Evolutionary conservation across 2,888 invertebrate species (phyloP).

Genomic region (Eristalinus aeneus): DNA sequence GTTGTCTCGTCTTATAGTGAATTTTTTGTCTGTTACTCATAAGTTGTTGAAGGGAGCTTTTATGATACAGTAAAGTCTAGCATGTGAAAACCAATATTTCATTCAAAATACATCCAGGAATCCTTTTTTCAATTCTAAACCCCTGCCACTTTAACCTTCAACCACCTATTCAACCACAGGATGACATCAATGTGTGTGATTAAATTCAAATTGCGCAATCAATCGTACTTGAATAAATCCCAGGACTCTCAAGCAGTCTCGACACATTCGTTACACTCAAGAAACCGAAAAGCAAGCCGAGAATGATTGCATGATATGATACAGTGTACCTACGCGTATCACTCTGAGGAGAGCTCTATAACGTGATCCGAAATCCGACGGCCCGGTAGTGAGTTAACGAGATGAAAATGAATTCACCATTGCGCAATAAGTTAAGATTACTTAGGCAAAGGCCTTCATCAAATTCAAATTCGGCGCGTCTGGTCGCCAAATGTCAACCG

Average conservation of each 20-base stretch:
- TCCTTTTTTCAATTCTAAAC: too few species aligned
- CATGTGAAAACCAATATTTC: too few species aligned
- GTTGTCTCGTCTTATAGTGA: too few species aligned
- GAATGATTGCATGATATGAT: not conserved
- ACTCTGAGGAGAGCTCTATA: not conserved
- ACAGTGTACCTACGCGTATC: not conserved
- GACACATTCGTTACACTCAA: not conserved
- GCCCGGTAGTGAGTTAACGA: conserved; percentile 3
- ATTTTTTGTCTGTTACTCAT: too few species aligned
- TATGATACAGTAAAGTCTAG: too few species aligned
- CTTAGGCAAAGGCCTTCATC: conserved; percentile 28
- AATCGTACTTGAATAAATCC: not conserved
- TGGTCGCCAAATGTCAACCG: not conserved
- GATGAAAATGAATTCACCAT: conserved; percentile 35
- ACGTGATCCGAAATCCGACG: not conserved
- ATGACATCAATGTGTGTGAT: not conserved
- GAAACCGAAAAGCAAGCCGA: conserved; percentile 15
- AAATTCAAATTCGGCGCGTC: conserved; percentile 14
- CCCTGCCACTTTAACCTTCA: too few species aligned
- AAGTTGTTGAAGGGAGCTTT: too few species aligned
- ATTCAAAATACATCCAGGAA: too few species aligned
- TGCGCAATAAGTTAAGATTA: conserved; percentile 28
- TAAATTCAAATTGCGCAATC: not conserved
- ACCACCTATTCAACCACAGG: not conserved
- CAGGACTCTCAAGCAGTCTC: not conserved